Base-by-base conservation (phyloP, 2,797 vertebrate genomes). In the Xiphophorus birchmanni region DNA sequence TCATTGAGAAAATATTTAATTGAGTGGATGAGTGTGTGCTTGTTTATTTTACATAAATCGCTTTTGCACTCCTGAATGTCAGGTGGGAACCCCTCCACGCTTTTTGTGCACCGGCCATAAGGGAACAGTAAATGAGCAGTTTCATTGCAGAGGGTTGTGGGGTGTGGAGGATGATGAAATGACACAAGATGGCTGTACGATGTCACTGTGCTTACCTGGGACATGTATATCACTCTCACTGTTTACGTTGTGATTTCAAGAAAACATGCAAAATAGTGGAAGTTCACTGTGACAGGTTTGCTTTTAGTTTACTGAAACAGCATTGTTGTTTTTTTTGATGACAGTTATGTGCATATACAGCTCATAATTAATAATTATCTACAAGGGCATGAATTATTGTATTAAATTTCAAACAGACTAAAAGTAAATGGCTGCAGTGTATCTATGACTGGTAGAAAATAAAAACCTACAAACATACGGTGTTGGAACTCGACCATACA, bases 381-480 rank as follows among this genome's bases (percentile, higher is more conserved):
- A 96, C 95, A 96, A 97, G 96, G 97, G 98, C 98, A 99, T 99
- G 98, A 97, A 95, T 97, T 97, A 97, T 96, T 97, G 97, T 97
- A 97, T 96, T 96, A 96, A 95, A 94, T 92, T 96, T 89, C 93
- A 95, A 96, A 87, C 95, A 84, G 84, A 93, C 82, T 92, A 97
- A 96, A 96, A 96, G 94, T 96, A 97, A 97, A 96, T 90, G 92
- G 92, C 96, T 98, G 97, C 97, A 96, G 97, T 96, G 97, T 98
- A 97, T 97, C 96, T 95, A 97, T 96, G 96, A 96, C 97, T 97
- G 96, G 97, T 97, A 97, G 97, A 97, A 88, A 99, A 99, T 99
- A 93, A 99, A 99, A 97, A 94, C 95, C 94, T 97, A 95, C 95
- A 97, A 96, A 97, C 97, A 96, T 97, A 88, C 15, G 69, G 71